These are phyloP conservation scores for Paratilapia polleni DNA, from an alignment of 2,113 vertebrate species.

Conservation along the genomic window DNA sequence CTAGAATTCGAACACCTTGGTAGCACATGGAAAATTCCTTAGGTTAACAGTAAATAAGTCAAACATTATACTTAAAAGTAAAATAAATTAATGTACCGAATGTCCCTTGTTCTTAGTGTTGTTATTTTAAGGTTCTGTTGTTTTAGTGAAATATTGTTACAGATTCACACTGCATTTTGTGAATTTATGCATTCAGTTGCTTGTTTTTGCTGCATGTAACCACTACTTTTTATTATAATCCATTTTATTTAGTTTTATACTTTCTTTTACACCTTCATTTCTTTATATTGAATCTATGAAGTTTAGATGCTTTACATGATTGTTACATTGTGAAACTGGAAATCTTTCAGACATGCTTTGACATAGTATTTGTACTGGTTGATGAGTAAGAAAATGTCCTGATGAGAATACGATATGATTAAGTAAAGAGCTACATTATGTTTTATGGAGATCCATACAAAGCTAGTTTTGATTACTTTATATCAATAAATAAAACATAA, in stretches of 20 bases:
- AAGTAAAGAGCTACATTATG: neutral
- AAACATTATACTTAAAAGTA: neutral
- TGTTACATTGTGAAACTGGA: neutral
- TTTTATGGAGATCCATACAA: too few species aligned
- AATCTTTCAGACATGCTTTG: neutral
- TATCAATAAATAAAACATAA: neutral
- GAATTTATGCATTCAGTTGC: neutral
- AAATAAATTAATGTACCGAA: neutral
- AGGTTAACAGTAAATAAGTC: neutral
- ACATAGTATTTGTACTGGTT: neutral
- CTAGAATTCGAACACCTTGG: neutral
- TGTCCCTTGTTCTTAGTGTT: neutral
- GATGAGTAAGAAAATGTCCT: neutral
- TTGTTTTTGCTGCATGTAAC: neutral
- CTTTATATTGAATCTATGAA: neutral
- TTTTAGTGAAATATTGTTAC: too few species aligned
- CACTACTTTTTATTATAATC: neutral
- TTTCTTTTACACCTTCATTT: neutral
- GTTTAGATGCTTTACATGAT: rapidly evolving
- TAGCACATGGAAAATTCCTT: neutral
- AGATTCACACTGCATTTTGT: neutral
- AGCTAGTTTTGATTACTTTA: too few species aligned
- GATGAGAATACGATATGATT: neutral
- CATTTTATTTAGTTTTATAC: neutral
- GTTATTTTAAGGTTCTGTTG: neutral